Evolutionary conservation across 2,113 vertebrate species (phyloP), one percentile per base, ranked within the genome.

Genomic region (Indicator maculatus): DNA sequence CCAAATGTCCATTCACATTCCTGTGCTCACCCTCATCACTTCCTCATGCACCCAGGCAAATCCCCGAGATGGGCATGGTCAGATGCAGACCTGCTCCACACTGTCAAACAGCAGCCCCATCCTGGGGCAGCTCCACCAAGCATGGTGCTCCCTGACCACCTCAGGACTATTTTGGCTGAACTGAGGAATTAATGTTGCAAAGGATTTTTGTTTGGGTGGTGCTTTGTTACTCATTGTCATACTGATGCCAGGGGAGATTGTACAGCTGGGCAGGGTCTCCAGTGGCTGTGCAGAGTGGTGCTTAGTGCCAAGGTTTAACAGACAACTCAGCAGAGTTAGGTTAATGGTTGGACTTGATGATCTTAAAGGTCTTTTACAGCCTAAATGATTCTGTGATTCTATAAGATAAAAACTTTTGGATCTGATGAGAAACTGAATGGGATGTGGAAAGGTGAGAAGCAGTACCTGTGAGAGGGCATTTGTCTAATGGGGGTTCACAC

Each of bases 1-100:
- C 41, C 33, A 33, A 33, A 38, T 1, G 5, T 24, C 30, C 2
- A 0, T 70, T 58, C 1, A 0, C 1, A 0, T 7, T 13, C 38
- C 44, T 5, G 6, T 2, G 1, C 64, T 91, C 31, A 6, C 44
- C 15, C 13, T 5, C 1, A 6, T 31, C 24, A 9, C n/a, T 18
- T 0, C 0, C 60, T 66, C 31, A 31, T 1, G 3, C 5, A 4
- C 26, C 19, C 73, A 12, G 31, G 14, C 26, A 44, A 16, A 17
- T 27, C 36, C 16, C 56, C 15, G 39, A 50, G 60, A 33, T 2
- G 16, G 20, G 13, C n/a, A 30, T 14, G 73, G 30, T 33, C 60
- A 60, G 73, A 65, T 47, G n/a, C 19, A 41, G 60, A 67, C 6
- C 38, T 56, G 47, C 61, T 81, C 65, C 36, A 9, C 11, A 0